phyloP scores from a whole-genome alignment of 2,888 invertebrate species.

The Drosophila mimica region DNA sequence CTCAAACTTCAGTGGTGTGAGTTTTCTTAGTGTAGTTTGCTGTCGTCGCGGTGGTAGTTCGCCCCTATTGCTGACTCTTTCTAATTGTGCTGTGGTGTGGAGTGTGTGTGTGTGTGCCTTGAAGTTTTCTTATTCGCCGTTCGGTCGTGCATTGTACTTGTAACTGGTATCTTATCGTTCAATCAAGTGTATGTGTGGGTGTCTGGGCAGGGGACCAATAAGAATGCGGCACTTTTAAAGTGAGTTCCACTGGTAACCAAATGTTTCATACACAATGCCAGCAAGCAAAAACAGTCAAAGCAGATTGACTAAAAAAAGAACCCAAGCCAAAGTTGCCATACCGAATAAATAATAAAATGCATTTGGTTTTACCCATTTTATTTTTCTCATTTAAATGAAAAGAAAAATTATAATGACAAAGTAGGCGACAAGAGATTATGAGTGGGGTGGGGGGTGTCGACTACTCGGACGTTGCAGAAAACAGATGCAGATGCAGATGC shows the following conservation, averaged over 20 bases:
- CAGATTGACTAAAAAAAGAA: slow-evolving; percentile 60
- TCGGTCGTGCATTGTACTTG: slow-evolving; percentile 25
- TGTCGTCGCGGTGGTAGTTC: slow-evolving; percentile 43
- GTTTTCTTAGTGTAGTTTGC: slow-evolving; percentile 63
- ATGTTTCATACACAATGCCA: slow-evolving; percentile 25
- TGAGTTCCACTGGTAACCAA: slow-evolving; percentile 26
- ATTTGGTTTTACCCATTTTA: slow-evolving; percentile 56
- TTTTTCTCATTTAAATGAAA: slow-evolving; percentile 60
- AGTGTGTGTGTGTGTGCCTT: slow-evolving; percentile 21
- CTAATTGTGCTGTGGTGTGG: slow-evolving; percentile 33
- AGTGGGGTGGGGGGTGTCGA: slow-evolving; percentile 8
- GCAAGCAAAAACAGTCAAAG: slow-evolving; percentile 16
- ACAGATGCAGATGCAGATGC: slow-evolving; percentile 30
- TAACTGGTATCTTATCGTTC: slow-evolving; percentile 53
- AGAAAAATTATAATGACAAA: slow-evolving; percentile 73
- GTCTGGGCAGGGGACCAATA: slow-evolving; percentile 56
- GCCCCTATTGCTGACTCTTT: slow-evolving; percentile 48
- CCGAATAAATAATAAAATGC: slow-evolving; percentile 78
- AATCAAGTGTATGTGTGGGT: slow-evolving; percentile 48
- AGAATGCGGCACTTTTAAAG: slow-evolving; percentile 55
- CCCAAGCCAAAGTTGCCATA: slow-evolving; percentile 53
- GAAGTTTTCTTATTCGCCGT: slow-evolving; percentile 69
- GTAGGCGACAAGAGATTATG: slow-evolving; percentile 69
- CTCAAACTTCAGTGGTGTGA: slow-evolving; percentile 59
- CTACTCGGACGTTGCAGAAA: slow-evolving; percentile 29